phyloP scores from a whole-genome alignment of 2,888 invertebrate species.

The Melieria picta region DNA sequence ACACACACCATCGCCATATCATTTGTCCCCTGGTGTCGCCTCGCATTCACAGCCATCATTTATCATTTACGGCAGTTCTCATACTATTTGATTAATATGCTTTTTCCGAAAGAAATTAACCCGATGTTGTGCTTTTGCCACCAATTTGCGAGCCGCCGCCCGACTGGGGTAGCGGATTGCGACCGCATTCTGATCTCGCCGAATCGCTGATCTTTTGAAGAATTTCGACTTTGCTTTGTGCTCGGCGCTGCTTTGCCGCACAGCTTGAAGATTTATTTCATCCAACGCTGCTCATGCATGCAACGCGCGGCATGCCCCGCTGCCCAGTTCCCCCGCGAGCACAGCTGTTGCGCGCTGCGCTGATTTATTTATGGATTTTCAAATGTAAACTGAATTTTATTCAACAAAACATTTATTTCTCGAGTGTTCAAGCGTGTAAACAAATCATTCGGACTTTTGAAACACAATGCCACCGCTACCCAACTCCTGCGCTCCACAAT shows the following conservation, averaged over 20 bases:
- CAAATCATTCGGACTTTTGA: constrained; percentile 38
- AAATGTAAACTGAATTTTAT: constrained; percentile 50
- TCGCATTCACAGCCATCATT: constrained; percentile 55
- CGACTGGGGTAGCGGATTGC: constrained; percentile 17
- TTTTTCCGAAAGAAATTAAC: constrained; percentile 65
- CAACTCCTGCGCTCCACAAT: not conserved
- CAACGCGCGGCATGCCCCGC: constrained; percentile 13
- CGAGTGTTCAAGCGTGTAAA: constrained; percentile 37
- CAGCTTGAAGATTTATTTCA: constrained; percentile 61
- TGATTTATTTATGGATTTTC: constrained; percentile 61
- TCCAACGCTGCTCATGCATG: constrained; percentile 54
- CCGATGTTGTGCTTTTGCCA: constrained; percentile 53
- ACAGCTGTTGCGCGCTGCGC: constrained; percentile 25
- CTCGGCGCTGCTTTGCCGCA: constrained; percentile 33
- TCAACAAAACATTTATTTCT: constrained; percentile 35
- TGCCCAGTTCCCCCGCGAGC: constrained; percentile 29
- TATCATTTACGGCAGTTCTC: constrained; percentile 59
- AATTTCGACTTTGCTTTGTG: constrained; percentile 11
- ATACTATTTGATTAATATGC: constrained; percentile 55
- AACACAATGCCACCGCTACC: not conserved
- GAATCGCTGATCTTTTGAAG: constrained; percentile 39
- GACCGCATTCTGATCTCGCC: constrained; percentile 15
- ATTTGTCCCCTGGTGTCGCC: constrained; percentile 59
- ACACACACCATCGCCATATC: constrained; percentile 44
- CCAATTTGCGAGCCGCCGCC: constrained; percentile 39